Percentiles rank a stretch among this genome's conserved stretches.
phyloP scores from a whole-genome alignment of 2,797 vertebrate species.

The Etheostoma nigrum region DNA sequence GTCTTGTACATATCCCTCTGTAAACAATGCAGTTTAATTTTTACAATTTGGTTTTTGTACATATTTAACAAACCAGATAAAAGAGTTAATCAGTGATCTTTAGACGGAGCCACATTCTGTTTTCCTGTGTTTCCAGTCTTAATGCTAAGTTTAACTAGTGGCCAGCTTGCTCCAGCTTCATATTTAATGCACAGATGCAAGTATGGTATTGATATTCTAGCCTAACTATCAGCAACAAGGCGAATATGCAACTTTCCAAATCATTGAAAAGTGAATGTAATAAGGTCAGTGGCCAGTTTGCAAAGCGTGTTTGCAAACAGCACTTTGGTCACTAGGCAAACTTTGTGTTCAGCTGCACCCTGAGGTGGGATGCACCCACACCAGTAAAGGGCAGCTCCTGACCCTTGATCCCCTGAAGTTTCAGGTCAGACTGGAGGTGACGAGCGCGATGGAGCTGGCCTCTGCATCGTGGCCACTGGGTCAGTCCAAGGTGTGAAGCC shows the following conservation, averaged over 20 bases:
- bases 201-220: background rate
- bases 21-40: background rate
- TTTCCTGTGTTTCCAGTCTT: background rate
- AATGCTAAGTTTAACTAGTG: too few species aligned
- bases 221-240: background rate
- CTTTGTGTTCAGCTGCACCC: slow-evolving; percentile 24
- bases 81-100: background rate
- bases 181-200: background rate
- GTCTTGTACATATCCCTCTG: background rate
- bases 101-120: background rate
- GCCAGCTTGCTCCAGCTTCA: background rate
- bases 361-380: slow-evolving; percentile 25
- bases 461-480: slow-evolving; percentile 40
- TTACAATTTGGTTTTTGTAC: background rate
- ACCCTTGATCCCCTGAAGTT: slow-evolving; percentile 36
- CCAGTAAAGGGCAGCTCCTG: slow-evolving; percentile 62
- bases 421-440: slow-evolving; percentile 27
- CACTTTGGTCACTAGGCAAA: slow-evolving; percentile 14
- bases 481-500: slow-evolving; percentile 68
- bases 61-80: background rate
- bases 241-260: background rate
- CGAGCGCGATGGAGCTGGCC: slow-evolving; percentile 36
- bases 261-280: background rate
- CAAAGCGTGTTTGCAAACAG: background rate
- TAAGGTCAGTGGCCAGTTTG: background rate